Percentiles rank a stretch among this genome's conserved stretches.
These are phyloP conservation scores for Paelopatides confundens DNA, from an alignment of 53 echinoderm and acorn worm genomes.

Conservation along the genomic window DNA sequence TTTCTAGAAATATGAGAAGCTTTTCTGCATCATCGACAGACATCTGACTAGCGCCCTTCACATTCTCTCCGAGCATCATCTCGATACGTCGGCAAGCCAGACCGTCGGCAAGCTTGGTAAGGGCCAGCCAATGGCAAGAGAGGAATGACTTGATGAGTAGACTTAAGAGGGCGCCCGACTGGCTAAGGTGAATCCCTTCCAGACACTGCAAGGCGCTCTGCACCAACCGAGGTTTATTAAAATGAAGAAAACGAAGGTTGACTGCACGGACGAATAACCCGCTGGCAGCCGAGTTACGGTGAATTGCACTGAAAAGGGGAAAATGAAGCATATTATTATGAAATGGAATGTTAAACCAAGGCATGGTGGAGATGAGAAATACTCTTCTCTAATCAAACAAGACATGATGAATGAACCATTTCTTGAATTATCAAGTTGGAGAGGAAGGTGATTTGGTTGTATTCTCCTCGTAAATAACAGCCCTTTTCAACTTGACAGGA, in stretches of 20 bases:
- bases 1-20: conserved; percentile 63
- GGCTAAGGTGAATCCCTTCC: conserved; percentile 90
- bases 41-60: conserved; percentile 75
- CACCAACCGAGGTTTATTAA: conserved; percentile 81
- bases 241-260: conserved; percentile 82
- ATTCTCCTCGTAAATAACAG: no score
- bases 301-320: conserved; percentile 80
- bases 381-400: no score
- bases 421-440: no score
- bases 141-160: conserved; percentile 89
- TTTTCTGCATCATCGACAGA: conserved; percentile 79
- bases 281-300: conserved; percentile 96
- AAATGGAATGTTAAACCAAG: no score
- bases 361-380: no score
- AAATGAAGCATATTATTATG: no score
- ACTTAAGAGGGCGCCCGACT: conserved; percentile 80
- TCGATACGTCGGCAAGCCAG: conserved; percentile 89
- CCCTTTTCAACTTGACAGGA: no score
- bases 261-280: conserved; percentile 93
- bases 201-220: conserved; percentile 84
- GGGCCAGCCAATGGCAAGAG: conserved; percentile 80
- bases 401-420: no score
- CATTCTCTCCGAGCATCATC: conserved; percentile 92
- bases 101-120: conserved; percentile 77
- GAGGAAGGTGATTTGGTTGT: no score